Percentiles rank a stretch among this genome's conserved stretches.
Evolutionary conservation across 2,797 vertebrate genomes (phyloP).

Genomic region (Columba guinea): DNA sequence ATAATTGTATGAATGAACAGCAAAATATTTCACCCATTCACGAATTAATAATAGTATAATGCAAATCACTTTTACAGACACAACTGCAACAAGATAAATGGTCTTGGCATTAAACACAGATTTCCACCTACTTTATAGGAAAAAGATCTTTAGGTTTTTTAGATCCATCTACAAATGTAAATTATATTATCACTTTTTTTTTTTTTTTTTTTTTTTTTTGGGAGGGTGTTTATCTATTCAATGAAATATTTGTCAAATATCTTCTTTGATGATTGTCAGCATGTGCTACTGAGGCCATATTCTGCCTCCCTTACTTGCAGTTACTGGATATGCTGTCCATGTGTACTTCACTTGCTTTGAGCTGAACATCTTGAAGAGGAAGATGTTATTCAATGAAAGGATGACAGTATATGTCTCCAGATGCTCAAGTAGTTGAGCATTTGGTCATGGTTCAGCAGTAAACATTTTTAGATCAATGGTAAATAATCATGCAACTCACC

Average conservation of each 20-base stretch:
- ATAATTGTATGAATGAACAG: background rate
- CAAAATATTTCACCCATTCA: background rate
- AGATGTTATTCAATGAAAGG: background rate
- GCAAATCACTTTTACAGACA: background rate
- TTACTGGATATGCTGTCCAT: background rate
- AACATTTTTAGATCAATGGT: background rate
- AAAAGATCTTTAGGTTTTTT: background rate
- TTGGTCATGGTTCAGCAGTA: background rate
- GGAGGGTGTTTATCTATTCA: background rate
- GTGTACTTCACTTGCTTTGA: background rate
- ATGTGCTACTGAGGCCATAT: background rate
- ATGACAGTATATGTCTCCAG: background rate
- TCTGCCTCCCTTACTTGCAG: background rate
- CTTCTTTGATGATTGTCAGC: background rate
- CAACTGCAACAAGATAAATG: background rate
- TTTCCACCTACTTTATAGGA: background rate
- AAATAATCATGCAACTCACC: background rate
- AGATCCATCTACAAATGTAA: background rate
- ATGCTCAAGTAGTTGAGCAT: background rate
- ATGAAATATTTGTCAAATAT: background rate
- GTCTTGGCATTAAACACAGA: background rate
- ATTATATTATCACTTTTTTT: background rate
- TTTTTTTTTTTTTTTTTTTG: fast-evolving
- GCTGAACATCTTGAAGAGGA: background rate
- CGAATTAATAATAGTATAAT: conserved; percentile 4